phyloP scores from a whole-genome alignment of 2,888 invertebrate species.

The Colletes collaris region DNA sequence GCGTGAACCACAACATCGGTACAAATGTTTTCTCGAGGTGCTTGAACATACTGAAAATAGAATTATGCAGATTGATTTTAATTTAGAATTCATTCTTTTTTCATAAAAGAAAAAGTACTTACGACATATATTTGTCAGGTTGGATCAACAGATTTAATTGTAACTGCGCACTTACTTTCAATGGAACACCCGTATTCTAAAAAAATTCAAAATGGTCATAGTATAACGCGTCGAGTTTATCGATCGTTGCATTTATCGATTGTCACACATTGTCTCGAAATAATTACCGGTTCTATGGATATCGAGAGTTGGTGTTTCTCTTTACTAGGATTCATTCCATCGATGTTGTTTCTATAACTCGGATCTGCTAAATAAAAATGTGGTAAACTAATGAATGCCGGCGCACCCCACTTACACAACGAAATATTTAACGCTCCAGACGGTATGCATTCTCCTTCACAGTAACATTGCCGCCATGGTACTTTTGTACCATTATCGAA shows the following conservation, averaged over 20 bases:
- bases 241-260: neutral
- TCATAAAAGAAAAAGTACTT: conserved; percentile 75
- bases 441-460: conserved; percentile 83
- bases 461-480: conserved; percentile 88
- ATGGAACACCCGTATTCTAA: conserved; percentile 89
- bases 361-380: conserved; percentile 91
- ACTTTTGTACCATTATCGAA: conserved; percentile 89
- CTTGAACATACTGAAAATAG: conserved; percentile 84
- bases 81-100: neutral
- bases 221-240: neutral
- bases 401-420: conserved; percentile 90
- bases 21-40: conserved; percentile 85
- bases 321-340: conserved; percentile 87
- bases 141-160: conserved; percentile 90
- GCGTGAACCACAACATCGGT: conserved; percentile 91
- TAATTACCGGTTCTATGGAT: conserved; percentile 87
- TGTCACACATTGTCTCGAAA: neutral
- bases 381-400: conserved; percentile 91
- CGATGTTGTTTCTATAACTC: conserved; percentile 86
- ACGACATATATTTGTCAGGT: conserved; percentile 85
- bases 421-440: conserved; percentile 90
- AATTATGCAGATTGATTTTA: neutral
- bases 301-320: conserved; percentile 87
- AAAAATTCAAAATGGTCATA: conserved; percentile 44
- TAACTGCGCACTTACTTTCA: conserved; percentile 88